Percentiles rank a stretch among this genome's conserved stretches.
Evolutionary conservation across 2,888 invertebrate species (phyloP).

Genomic region (Uropetala carovei): DNA sequence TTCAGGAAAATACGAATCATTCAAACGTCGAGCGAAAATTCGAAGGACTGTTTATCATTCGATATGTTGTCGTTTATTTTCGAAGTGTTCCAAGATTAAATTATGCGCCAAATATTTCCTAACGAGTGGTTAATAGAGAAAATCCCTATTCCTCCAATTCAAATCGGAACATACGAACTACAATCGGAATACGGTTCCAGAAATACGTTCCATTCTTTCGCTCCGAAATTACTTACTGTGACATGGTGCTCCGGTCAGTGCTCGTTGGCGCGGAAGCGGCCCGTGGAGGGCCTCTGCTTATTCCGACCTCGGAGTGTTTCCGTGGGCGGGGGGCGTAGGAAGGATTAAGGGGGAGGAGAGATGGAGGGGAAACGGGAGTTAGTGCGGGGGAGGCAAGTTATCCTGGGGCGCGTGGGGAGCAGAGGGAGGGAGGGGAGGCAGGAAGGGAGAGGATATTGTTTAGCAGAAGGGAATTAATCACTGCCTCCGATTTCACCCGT

Average conservation of each 20-base stretch:
- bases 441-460: constrained; percentile 19
- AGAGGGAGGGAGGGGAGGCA: not conserved
- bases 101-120: too few relatives aligned
- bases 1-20: not conserved
- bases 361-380: not conserved
- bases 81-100: too few relatives aligned
- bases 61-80: too few relatives aligned
- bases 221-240: not conserved
- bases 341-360: not conserved
- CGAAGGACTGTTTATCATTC: not conserved
- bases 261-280: not conserved
- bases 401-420: not conserved
- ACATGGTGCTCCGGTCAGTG: not conserved
- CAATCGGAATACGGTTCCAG: not conserved
- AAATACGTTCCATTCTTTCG: not conserved
- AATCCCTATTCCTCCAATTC: too few relatives aligned
- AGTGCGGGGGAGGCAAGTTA: not conserved
- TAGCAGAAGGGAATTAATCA: constrained; percentile 28
- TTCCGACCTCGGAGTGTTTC: not conserved
- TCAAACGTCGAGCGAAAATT: not conserved
- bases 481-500: not conserved
- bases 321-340: too few relatives aligned
- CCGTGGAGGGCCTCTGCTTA: not conserved
- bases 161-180: not conserved
- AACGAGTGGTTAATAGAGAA: too few relatives aligned